A percentile compares a stretch with the other conserved stretches of the same genome.
phyloP scores from a whole-genome alignment of 1,140 invertebrate genomes.

The Dysdera silvatica region DNA sequence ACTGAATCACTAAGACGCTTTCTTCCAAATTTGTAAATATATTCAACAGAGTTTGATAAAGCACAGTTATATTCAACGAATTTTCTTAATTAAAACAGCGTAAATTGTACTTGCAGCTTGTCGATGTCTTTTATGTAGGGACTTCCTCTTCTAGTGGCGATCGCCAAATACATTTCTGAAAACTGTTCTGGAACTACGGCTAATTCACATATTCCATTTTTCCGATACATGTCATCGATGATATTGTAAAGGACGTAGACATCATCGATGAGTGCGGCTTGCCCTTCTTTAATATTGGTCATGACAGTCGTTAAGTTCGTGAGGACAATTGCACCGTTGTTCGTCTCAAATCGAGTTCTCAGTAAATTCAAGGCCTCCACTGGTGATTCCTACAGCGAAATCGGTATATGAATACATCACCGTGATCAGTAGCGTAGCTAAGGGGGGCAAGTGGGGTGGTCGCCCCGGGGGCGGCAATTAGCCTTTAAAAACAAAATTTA shows the following conservation, averaged over 20 bases:
- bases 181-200: slow-evolving; percentile 1
- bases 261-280: slow-evolving; percentile 4
- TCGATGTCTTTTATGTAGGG: slow-evolving; percentile 22
- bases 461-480: too few relatives aligned
- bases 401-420: too few relatives aligned
- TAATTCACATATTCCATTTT: slow-evolving; percentile 5
- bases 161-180: slow-evolving; percentile 15
- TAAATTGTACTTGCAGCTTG: slow-evolving; percentile 1
- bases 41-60: too few relatives aligned
- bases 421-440: too few relatives aligned
- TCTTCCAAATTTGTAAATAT: too few relatives aligned
- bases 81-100: background rate
- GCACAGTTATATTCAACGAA: background rate
- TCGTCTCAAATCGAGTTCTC: background rate
- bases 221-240: slow-evolving; percentile 1
- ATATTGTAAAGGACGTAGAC: slow-evolving; percentile 5
- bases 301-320: background rate
- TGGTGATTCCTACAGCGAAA: slow-evolving; percentile 13
- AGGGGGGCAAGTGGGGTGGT: too few relatives aligned
- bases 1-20: too few relatives aligned
- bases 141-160: slow-evolving; percentile 20
- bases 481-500: too few relatives aligned
- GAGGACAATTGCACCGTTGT: background rate
- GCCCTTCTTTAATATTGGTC: background rate
- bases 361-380: background rate